Base-by-base conservation (phyloP, 2,888 invertebrate genomes). In the Heliconius charithonia region DNA sequence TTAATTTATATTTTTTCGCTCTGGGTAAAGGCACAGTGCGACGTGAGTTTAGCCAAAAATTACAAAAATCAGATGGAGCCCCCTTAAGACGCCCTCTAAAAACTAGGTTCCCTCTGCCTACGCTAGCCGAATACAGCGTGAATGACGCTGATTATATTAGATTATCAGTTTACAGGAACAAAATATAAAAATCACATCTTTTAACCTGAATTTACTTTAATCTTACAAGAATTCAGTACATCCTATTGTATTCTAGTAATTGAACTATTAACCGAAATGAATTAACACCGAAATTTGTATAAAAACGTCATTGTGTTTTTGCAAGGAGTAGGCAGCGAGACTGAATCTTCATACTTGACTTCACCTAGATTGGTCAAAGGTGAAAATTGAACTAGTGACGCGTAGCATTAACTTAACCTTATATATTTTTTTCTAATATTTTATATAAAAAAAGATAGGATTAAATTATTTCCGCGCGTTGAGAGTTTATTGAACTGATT, bases 371-470 rank as follows among this genome's bases (percentile, higher is more conserved):
- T 78, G 75, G 83, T 82, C 78, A 82, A 83, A 84, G 82, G 81
- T 83, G 82, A 84, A 84, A 83, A 81, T 80, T 65, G 59, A 81
- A 78, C 75, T 81, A 83, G 80, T 82, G 81, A 82, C 77, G 76
- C 79, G 81, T 72, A 75, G 77, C 81, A 79, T 79, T 67, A 77
- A 66, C 65, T 77, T 32, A 75, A 69, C 65, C 79, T 78, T 79
- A 45, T 45, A 12, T 67, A 66, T 67, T 41, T 27, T 32, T 10
- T 27, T 12, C n/a, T n/a, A 59, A 51, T 51, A 19, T 51, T 59
- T 59, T n/a, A 45, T 59, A n/a, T 51, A 2, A n/a, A 56, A 59
- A 59, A n/a, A n/a, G 2, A n/a, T 59, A 59, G 4, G 9, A 59
- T n/a, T 59, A n/a, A 59, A n/a, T 59, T n/a, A n/a, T 3, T 22